A percentile compares a stretch with the other conserved stretches of the same genome.
Evolutionary conservation across 1,140 invertebrate species (phyloP).

Genomic region (Drosophila orena): DNA sequence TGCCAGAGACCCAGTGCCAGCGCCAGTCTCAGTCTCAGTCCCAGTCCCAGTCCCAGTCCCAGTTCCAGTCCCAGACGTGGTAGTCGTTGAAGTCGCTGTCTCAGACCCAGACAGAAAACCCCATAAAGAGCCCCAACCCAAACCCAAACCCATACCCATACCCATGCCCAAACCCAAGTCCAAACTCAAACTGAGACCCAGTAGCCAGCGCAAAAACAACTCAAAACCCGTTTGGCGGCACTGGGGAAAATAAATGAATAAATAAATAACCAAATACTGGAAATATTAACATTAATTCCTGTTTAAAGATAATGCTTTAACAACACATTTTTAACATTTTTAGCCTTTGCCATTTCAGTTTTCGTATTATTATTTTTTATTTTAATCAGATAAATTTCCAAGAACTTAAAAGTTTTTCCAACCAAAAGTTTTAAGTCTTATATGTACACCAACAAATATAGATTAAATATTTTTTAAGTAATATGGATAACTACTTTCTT

Average conservation of each 20-base stretch:
- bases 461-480: too few relatives aligned
- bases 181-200: constrained; percentile 25
- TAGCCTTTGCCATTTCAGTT: too few relatives aligned
- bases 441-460: too few relatives aligned
- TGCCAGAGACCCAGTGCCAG: constrained; percentile 42
- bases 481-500: too few relatives aligned
- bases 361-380: too few relatives aligned
- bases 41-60: constrained; percentile 21
- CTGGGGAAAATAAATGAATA: constrained; percentile 24
- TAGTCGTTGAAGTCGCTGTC: not conserved
- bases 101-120: constrained; percentile 23
- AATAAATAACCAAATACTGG: too few relatives aligned
- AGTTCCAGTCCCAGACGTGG: constrained; percentile 1
- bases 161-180: not conserved
- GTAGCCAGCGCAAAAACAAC: constrained; percentile 63
- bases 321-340: too few relatives aligned
- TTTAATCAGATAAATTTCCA: too few relatives aligned
- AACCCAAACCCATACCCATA: constrained; percentile 4
- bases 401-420: too few relatives aligned
- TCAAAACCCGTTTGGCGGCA: constrained; percentile 77
- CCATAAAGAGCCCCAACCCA: constrained; percentile 7
- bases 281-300: too few relatives aligned
- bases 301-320: too few relatives aligned
- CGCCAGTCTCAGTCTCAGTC: constrained; percentile 16
- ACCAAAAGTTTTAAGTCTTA: too few relatives aligned